Evolutionary conservation across 2,888 invertebrate genomes (phyloP).

Genomic region (Trachelus stipa): DNA sequence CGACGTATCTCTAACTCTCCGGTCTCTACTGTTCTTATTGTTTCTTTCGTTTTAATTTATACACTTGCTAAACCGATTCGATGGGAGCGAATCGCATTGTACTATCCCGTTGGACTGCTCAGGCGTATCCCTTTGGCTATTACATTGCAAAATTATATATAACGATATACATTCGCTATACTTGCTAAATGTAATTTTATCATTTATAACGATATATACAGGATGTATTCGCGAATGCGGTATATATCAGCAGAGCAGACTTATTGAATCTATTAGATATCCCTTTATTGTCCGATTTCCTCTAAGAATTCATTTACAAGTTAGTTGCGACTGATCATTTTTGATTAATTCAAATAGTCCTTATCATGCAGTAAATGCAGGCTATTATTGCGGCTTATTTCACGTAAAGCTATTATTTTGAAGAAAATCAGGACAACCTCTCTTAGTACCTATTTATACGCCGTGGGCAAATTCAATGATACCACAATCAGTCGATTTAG

Average conservation of each 20-base stretch:
- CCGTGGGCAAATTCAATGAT: constrained; percentile 1
- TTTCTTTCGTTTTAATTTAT: neutral
- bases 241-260: neutral
- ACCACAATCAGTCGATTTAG: constrained; percentile 23
- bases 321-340: neutral
- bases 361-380: neutral
- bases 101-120: neutral
- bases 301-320: neutral
- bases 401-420: neutral
- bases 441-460: neutral
- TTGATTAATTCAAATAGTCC: neutral
- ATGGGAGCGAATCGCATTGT: neutral
- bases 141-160: neutral
- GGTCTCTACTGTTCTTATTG: neutral
- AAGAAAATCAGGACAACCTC: neutral
- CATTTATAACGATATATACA: neutral
- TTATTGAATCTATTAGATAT: neutral
- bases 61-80: neutral
- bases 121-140: neutral
- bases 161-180: neutral
- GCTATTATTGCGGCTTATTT: neutral
- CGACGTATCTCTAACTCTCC: neutral
- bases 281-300: neutral
- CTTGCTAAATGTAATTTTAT: neutral
- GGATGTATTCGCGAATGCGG: neutral